Evolutionary conservation across 2,113 vertebrate genomes (phyloP), one percentile per base, ranked within the genome.

Genomic region (Scomber colias): DNA sequence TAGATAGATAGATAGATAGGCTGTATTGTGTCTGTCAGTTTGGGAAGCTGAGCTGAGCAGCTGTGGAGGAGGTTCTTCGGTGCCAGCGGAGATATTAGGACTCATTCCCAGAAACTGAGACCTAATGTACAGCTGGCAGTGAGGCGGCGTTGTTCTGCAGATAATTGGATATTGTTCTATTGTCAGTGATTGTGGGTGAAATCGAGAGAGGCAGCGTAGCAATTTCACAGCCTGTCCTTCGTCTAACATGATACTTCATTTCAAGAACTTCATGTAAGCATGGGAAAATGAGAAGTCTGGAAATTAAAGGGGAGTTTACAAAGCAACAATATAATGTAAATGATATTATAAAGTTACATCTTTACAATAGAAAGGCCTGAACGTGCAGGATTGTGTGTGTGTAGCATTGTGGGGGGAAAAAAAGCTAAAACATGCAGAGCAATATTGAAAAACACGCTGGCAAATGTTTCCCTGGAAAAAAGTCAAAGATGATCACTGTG

Each of bases 101-200:
- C 55, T 65, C 63, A 55, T 84, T 86, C 81, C 81, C 85, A 83
- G 85, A 91, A 91, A 81, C 61, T 59, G 86, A 85, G 77, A 24
- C 55, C 75, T 79, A 76, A 82, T 71, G 85, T 81, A 80, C 85
- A 88, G 84, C 90, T 85, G 90, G 87, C 79, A 69, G 65, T 4
- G 81, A 51, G 64, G 45, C 45, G 30, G 51, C 7, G 60, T 71
- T 72, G 76, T 68, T 75, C 63, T 45, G n/a, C 79, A 61, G 53
- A 91, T 88, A 88, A 88, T 88, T 89, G 71, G 85, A 89, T 83
- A 89, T 86, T 89, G 83, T 87, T 86, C 83, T 40, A 70, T 83
- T 84, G 75, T 87, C 77, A 30, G 76, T 75, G 76, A 87, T 85
- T 77, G 85, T 71, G 74, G 63, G 59, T 75, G 54, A 77, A 74